Percentiles rank a stretch among this genome's conserved stretches.
phyloP scores from a whole-genome alignment of 2,797 vertebrate genomes.

The Cichlasoma orientale region DNA sequence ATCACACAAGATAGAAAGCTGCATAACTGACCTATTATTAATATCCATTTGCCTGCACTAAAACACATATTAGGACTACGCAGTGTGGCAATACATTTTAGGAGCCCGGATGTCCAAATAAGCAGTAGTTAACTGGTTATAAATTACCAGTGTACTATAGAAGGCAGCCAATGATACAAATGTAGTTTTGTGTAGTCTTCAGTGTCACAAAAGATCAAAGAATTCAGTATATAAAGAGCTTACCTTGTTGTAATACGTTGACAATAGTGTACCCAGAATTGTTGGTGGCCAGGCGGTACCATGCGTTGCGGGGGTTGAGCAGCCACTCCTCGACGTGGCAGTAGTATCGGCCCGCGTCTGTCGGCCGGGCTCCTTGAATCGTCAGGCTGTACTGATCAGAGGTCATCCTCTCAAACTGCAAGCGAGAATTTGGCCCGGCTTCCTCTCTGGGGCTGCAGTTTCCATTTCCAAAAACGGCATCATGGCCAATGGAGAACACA shows the following conservation, averaged over 20 bases:
- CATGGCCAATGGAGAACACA: constrained; percentile 89
- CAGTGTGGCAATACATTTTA: not conserved
- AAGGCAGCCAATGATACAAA: not conserved
- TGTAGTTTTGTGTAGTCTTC: not conserved
- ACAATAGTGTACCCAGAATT: constrained; percentile 88
- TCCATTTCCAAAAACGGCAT: constrained; percentile 88
- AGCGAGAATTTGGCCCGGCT: constrained; percentile 81
- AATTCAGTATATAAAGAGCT: constrained; percentile 35
- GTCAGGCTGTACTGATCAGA: constrained; percentile 90
- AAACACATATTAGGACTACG: not conserved
- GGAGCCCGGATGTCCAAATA: not conserved
- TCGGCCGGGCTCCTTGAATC: constrained; percentile 82
- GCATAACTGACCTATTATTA: not conserved
- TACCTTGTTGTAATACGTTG: constrained; percentile 87
- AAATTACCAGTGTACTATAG: not conserved
- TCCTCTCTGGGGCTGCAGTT: constrained; percentile 82
- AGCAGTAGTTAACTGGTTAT: not conserved
- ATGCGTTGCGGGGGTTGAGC: constrained; percentile 87
- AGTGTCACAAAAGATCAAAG: not conserved
- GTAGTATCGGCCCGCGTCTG: constrained; percentile 90
- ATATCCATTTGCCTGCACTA: not conserved
- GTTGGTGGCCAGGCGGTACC: constrained; percentile 93
- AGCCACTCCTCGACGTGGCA: constrained; percentile 97
- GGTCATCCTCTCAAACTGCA: constrained; percentile 90
- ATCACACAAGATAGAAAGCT: not conserved